Evolutionary conservation across 2,888 invertebrate species (phyloP).

Genomic region (Polia nebulosa): DNA sequence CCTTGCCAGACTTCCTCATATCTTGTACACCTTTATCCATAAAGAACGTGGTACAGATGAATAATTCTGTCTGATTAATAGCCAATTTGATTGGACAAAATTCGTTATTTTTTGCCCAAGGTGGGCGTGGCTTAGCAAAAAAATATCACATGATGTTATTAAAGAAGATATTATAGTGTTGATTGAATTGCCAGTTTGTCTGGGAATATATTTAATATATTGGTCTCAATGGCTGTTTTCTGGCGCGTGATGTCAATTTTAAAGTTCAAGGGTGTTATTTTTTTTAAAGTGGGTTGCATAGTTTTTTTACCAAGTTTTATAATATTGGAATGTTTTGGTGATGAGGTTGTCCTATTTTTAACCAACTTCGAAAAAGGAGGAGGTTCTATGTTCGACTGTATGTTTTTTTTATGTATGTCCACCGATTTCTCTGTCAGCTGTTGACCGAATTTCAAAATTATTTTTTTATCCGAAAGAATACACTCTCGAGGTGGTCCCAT

Average conservation of each 20-base stretch:
- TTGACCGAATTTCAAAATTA: too few species aligned
- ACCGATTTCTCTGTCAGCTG: too few species aligned
- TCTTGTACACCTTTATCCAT: slow-evolving; percentile 9
- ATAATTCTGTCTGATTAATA: slow-evolving; percentile 27
- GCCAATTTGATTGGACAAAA: slow-evolving; percentile 16
- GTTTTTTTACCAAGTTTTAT: neutral
- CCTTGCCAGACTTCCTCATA: slow-evolving; percentile 41
- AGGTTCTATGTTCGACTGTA: too few species aligned
- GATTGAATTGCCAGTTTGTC: slow-evolving; percentile 28
- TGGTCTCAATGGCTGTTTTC: neutral
- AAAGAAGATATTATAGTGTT: slow-evolving; percentile 36
- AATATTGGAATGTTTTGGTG: neutral
- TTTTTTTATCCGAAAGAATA: too few species aligned
- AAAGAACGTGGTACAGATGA: slow-evolving; percentile 14
- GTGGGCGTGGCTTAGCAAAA: slow-evolving; percentile 26
- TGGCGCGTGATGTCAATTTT: slow-evolving; percentile 18
- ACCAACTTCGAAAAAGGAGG: too few species aligned
- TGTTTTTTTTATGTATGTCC: too few species aligned
- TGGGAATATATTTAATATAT: slow-evolving; percentile 24
- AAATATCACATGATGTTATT: slow-evolving; percentile 12
- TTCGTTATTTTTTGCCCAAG: slow-evolving; percentile 2
- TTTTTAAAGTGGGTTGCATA: neutral
- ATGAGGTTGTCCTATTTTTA: too few species aligned
- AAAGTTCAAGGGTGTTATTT: slow-evolving; percentile 30
- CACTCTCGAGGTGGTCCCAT: too few species aligned